A percentile compares a stretch with the other conserved stretches of the same genome.
Conservation (phyloP, 2,888 invertebrate species). For the Sminthurinus aureus region DNA sequence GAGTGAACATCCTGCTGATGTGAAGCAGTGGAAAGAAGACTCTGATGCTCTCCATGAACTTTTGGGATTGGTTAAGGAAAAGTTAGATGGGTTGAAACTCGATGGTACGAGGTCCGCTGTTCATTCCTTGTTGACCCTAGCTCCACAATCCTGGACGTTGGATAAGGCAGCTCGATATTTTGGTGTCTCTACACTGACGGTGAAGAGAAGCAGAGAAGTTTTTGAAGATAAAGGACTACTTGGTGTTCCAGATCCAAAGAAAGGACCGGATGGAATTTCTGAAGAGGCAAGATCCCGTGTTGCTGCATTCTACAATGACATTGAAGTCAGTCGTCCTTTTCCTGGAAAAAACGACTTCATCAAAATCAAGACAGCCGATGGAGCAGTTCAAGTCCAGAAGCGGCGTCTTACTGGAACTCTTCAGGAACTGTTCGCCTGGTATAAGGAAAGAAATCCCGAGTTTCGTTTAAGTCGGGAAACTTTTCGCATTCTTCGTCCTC, state of each 20-base stretch:
- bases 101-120: not conserved
- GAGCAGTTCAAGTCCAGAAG: not conserved
- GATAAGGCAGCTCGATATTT: not conserved
- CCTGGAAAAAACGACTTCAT: not conserved
- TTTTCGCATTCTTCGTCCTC: not conserved
- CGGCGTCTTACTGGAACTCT: not conserved
- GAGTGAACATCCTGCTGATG: not conserved
- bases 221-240: not conserved
- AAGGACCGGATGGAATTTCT: not conserved
- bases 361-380: not conserved
- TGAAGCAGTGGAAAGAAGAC: not conserved
- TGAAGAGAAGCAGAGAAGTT: not conserved
- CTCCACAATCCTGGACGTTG: not conserved
- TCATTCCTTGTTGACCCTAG: not conserved
- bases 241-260: not conserved
- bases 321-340: not conserved
- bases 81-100: not conserved
- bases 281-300: not conserved
- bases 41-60: not conserved
- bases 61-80: not conserved
- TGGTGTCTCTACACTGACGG: not conserved
- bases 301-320: not conserved
- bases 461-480: not conserved
- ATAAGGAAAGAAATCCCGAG: not conserved
- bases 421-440: not conserved